Base-by-base conservation (phyloP, 2,797 vertebrate species). In the Oreonectes daqikongensis region DNA sequence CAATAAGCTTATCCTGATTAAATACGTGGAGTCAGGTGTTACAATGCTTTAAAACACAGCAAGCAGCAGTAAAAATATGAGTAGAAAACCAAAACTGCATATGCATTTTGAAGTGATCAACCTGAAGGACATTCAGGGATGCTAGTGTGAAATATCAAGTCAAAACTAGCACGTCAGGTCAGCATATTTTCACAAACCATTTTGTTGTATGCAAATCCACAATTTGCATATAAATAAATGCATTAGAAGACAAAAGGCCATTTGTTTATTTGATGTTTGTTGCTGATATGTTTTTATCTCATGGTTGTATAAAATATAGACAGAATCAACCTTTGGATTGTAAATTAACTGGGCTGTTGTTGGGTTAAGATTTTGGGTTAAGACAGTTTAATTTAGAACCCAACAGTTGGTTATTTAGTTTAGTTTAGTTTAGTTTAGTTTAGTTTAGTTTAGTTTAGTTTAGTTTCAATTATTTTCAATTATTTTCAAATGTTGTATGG, bases 151-250 rank as follows among this genome's bases (percentile, higher is more conserved):
- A 42, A 42, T 14, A 35, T 28, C 14, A 28, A 38, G 59, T 50
- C 30, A 38, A 44, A 28, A 24, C n/a, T 24, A 28, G 8, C 32
- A 35, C 32, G 42, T 70, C 17, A 26, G 55, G 68, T 28, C 38
- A 64, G 9, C 30, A 15, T 53, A 60, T n/a, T 53, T 63, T 48
- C 46, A 38, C 2, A 17, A 61, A 35, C 4, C 14, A 22, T 4
- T 60, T 46, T 72, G 32, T 35, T 63, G 42, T 22, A 50, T 50
- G 70, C 42, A 72, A 63, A 48, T 63, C 20, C 9, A 72, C 32
- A 63, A 50, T 63, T 72, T 72, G 14, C n/a, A 63, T 50, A 38
- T n/a, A 40, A n/a, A 64, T 53, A 64, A 10, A 60, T n/a, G 18
- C 3, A 15, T 52, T 40, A 40, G 10, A 40, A 28, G 24, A 9